phyloP scores from a whole-genome alignment of 2,888 invertebrate genomes.

The Apomyelois bistriatella region DNA sequence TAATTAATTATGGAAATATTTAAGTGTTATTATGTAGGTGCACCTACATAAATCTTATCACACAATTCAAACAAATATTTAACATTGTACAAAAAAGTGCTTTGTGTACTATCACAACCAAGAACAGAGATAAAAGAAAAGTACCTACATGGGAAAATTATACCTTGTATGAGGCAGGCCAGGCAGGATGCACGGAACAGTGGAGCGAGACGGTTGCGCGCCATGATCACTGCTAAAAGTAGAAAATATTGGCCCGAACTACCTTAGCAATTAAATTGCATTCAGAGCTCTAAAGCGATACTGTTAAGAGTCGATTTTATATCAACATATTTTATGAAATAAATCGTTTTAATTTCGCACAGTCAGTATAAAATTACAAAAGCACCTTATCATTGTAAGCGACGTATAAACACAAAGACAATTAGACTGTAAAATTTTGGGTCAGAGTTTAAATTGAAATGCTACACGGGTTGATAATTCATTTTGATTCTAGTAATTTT shows the following conservation, averaged over 20 bases:
- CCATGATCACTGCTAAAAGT: conserved; percentile 41
- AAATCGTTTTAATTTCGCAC: conserved; percentile 23
- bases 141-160: conserved; percentile 62
- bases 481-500: conserved; percentile 38
- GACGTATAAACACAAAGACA: not conserved
- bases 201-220: conserved; percentile 76
- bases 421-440: not conserved
- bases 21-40: too few species aligned
- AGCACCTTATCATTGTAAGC: conserved; percentile 31
- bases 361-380: conserved; percentile 39
- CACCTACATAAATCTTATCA: too few species aligned
- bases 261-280: conserved; percentile 14
- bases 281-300: conserved; percentile 22
- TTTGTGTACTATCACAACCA: conserved; percentile 24
- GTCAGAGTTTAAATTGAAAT: not conserved
- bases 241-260: conserved; percentile 36
- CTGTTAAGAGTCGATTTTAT: conserved; percentile 20
- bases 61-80: too few species aligned
- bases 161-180: conserved; percentile 61
- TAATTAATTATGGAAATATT: too few species aligned
- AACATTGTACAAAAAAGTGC: not conserved
- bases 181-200: conserved; percentile 74
- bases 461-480: conserved; percentile 8
- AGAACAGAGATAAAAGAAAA: conserved; percentile 34
- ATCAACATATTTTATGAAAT: conserved; percentile 20